Evolutionary conservation across 2,113 vertebrate species (phyloP).

Genomic region (Mungos mungo): DNA sequence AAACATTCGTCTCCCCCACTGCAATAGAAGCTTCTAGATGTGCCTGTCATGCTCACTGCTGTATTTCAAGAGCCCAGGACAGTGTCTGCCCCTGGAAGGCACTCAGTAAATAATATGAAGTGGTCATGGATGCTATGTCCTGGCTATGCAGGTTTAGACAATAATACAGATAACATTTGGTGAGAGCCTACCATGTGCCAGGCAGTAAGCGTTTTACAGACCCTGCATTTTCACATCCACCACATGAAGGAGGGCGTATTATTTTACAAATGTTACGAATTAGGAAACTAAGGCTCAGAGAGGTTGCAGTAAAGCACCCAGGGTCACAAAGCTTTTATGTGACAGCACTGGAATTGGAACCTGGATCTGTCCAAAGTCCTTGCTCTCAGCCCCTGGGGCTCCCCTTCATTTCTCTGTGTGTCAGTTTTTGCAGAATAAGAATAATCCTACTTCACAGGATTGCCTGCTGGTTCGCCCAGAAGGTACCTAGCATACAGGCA

Average conservation of each 20-base stretch:
- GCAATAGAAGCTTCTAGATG: neutral
- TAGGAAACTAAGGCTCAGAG: neutral
- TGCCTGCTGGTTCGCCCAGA: fast-evolving
- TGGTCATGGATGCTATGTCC: neutral
- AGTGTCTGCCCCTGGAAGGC: neutral
- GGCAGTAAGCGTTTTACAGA: neutral
- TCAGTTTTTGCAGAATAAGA: neutral
- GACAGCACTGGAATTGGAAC: neutral
- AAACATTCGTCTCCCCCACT: neutral
- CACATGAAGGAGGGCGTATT: neutral
- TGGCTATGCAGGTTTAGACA: neutral
- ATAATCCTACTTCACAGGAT: no score
- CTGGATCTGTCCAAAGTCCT: neutral
- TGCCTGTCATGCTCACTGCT: fast-evolving
- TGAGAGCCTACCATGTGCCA: neutral
- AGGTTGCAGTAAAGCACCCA: neutral
- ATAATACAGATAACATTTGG: neutral
- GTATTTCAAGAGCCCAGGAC: neutral
- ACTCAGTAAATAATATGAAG: fast-evolving
- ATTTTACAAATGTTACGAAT: neutral
- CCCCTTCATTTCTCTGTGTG: fast-evolving
- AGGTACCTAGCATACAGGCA: neutral
- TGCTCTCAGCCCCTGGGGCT: neutral
- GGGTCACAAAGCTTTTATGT: neutral
- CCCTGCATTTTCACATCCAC: neutral